Base-by-base conservation (phyloP, 1,140 invertebrate genomes). In the Heliothis subflexa region DNA sequence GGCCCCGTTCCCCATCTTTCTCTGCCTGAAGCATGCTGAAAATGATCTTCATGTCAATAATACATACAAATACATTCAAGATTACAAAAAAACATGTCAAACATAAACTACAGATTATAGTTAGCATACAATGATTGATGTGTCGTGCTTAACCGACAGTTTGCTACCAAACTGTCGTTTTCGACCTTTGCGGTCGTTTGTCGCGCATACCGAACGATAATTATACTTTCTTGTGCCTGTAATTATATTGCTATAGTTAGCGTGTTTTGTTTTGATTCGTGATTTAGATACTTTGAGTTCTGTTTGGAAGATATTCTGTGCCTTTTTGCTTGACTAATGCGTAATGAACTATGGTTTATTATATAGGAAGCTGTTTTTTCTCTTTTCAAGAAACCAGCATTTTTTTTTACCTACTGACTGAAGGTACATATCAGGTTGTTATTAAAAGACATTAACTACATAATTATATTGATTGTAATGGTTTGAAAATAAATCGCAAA, bases 131-230 rank as follows among this genome's bases (percentile, higher is more conserved):
- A 18, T 75, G 73, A 75, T 62, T 62, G 73, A 75, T 75, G 73
- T 75, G 40, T 75, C 72, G 73, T 54, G 73, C n/a, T 52, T 13
- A 75, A 52, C n/a, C 73, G 64, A 49, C 59, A n/a, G 14, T 62
- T 50, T 54, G 68, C 77, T 79, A 64, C 79, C 70, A 77, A 78
- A 82, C 78, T 21, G 55, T 81, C 76, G 75, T 79, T 62, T 78
- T 12, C 71, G 81, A 81, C 79, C 78, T 83, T 79, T 83, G 74
- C 33, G 78, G 70, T 83, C 59, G 54, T 61, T 61, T 74, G 40
- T 62, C 73, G 49, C 59, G 49, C 73, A 75, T 75, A 64, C 73
- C 73, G 73, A 75, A 75, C 59, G 16, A 33, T 75, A 75, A 75
- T 75, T 75, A 62, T 64, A 49, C 73, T 64, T 75, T 75, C 73